Conservation (phyloP, 2,888 invertebrate species). For the Andricus curvator region DNA sequence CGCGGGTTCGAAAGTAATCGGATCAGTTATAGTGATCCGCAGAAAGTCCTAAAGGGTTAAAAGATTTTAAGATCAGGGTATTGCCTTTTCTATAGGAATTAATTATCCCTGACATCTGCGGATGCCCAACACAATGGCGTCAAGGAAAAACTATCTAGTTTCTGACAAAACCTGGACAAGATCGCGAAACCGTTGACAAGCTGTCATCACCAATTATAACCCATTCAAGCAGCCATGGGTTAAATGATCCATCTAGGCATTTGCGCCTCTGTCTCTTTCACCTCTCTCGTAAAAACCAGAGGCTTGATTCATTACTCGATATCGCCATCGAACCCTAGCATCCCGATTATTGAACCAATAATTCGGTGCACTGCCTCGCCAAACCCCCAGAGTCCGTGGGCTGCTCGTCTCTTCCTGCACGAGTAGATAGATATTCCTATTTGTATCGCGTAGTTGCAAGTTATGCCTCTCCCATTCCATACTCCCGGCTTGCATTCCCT, state of each 20-base stretch:
- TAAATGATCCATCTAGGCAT: slow-evolving; percentile 71
- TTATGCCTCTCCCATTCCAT: slow-evolving; percentile 37
- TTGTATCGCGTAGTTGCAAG: slow-evolving; percentile 51
- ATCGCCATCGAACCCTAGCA: slow-evolving; percentile 46
- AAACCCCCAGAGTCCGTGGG: slow-evolving; percentile 51
- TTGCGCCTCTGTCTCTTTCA: slow-evolving; percentile 47
- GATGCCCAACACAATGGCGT: background rate
- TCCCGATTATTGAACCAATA: slow-evolving; percentile 56
- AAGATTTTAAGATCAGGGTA: background rate
- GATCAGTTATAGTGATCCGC: background rate
- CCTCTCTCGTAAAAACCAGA: slow-evolving; percentile 59
- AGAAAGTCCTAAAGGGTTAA: background rate
- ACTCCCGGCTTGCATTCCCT: slow-evolving; percentile 26
- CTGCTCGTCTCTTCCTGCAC: slow-evolving; percentile 40
- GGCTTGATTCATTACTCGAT: slow-evolving; percentile 63
- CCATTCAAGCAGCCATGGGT: slow-evolving; percentile 70
- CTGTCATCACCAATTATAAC: slow-evolving; percentile 76
- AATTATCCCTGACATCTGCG: background rate
- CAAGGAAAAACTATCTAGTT: background rate
- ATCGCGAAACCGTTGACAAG: slow-evolving; percentile 59
- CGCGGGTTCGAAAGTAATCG: background rate
- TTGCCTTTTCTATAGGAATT: background rate
- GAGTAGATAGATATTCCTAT: slow-evolving; percentile 51
- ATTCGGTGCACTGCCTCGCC: slow-evolving; percentile 51
- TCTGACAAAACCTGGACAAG: background rate